phyloP scores from a whole-genome alignment of 2,797 vertebrate genomes.

The Steatocranus sp. region DNA sequence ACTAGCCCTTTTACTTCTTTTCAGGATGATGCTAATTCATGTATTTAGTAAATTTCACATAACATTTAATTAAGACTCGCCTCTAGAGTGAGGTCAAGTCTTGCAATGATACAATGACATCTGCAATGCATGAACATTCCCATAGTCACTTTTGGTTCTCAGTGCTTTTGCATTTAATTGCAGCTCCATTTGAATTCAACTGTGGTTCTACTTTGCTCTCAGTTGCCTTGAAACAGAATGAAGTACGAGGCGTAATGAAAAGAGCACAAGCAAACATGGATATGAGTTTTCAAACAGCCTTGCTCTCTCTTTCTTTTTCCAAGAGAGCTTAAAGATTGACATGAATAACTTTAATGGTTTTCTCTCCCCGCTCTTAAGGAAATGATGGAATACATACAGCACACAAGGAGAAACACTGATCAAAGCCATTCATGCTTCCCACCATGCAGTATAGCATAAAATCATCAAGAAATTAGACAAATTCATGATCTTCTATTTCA shows the following conservation, averaged over 20 bases:
- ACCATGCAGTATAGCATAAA: constrained; percentile 7
- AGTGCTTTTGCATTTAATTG: constrained; percentile 49
- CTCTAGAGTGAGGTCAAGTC: not conserved
- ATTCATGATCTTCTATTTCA: constrained; percentile 39
- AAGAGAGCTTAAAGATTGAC: constrained; percentile 53
- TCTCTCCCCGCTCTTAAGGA: constrained; percentile 4
- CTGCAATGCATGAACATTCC: constrained; percentile 35
- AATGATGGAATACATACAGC: constrained; percentile 18
- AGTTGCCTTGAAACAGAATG: constrained; percentile 51
- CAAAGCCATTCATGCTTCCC: constrained; percentile 42
- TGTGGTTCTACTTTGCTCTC: constrained; percentile 33
- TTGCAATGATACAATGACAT: constrained; percentile 8
- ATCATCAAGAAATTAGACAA: constrained; percentile 47
- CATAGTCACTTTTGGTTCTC: constrained; percentile 12
- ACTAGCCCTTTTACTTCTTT: not conserved
- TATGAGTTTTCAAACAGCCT: constrained; percentile 60
- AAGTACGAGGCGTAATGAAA: constrained; percentile 41
- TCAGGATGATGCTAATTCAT: not conserved
- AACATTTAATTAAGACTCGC: not conserved
- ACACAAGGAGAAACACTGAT: constrained; percentile 34
- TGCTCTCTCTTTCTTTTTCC: constrained; percentile 26
- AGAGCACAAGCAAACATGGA: constrained; percentile 65
- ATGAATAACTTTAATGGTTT: constrained; percentile 55
- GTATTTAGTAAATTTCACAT: not conserved
- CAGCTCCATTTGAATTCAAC: constrained; percentile 53